Evolutionary conservation across 2,888 invertebrate species (phyloP), one percentile per base, ranked within the genome.

Genomic region (Druceiella hillmani): DNA sequence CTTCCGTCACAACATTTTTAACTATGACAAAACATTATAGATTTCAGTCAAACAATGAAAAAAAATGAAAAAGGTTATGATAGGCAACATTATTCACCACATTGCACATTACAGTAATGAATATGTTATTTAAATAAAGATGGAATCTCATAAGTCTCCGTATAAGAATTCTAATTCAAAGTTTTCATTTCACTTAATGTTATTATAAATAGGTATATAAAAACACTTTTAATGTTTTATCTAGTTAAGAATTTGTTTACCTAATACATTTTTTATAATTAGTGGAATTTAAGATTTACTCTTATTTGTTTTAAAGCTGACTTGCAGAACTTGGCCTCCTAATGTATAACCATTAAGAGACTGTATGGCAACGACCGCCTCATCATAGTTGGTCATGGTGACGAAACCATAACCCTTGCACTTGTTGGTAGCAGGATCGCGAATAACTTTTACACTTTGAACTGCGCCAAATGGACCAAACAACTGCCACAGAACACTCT

Each of bases 371-470:
- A 92, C 88, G 48, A 93, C 84, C 43, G 95, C 92, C 69, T 97
- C 95, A 58, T 95, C 94, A 62, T 97, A 95, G 69, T 94, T 93
- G 62, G 93, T 93, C 95, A 97, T 97, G 49, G 94, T 94, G 52
- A 97, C 94, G 67, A 95, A 95, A 52, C 94, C 97, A 68, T 94
- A 97, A 48, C 97, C 97, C 76, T 94, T 95, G 76, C 95, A 95
- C 69, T 95, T 95, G 75, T 92, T 92, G 51, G 93, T 93, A 58
- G 90, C 86, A 55, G 90, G 81, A 76, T 95, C 94, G 58, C 92
- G 83, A 61, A 94, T 91, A 55, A 95, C 93, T 76, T 95, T 95
- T 53, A 95, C 94, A 73, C 88, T 90, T 72, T 94, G 91, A 58
- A 97, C 94, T 55, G 94, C 94, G 55, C 95, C 95, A 60, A 95